Evolutionary conservation across 2,797 vertebrate genomes (phyloP).

Genomic region (Poeciliopsis turneri): DNA sequence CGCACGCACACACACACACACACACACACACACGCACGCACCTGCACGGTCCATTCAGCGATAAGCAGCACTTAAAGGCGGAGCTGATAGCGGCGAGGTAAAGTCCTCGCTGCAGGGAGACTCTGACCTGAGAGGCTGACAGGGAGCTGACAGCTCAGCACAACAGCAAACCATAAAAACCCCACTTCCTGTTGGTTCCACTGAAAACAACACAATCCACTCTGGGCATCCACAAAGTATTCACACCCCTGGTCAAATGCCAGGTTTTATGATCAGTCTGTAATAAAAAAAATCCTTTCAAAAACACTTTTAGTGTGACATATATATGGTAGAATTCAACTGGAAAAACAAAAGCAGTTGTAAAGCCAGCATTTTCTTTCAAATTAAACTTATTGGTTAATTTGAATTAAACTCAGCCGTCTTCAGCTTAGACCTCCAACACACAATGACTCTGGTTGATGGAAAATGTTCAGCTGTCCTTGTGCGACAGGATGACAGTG

Average conservation of each 20-base stretch:
- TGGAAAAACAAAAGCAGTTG: not conserved
- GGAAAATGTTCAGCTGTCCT: not conserved
- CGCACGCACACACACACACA: too few relatives aligned
- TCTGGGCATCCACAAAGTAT: not conserved
- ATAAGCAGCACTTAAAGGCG: slow-evolving; percentile 59
- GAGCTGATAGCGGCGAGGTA: slow-evolving; percentile 68
- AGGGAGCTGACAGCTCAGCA: slow-evolving; percentile 59
- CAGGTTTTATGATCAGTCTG: not conserved
- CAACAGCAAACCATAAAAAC: slow-evolving; percentile 11
- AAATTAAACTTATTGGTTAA: not conserved
- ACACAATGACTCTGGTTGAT: not conserved
- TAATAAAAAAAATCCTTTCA: not conserved
- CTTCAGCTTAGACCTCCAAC: too few relatives aligned
- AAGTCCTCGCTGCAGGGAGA: slow-evolving; percentile 71
- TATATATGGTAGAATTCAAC: not conserved
- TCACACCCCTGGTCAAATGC: not conserved
- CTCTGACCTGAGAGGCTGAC: slow-evolving; percentile 67
- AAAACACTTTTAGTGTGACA: not conserved
- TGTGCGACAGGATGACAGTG: not conserved
- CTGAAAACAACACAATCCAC: not conserved
- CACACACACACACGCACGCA: not conserved
- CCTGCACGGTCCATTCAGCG: slow-evolving; percentile 20
- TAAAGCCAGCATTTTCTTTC: not conserved
- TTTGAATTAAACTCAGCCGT: not conserved
- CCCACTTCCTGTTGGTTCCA: slow-evolving; percentile 5